Base-by-base conservation (phyloP, 1,140 invertebrate species). In the Phymastichus coffea region DNA sequence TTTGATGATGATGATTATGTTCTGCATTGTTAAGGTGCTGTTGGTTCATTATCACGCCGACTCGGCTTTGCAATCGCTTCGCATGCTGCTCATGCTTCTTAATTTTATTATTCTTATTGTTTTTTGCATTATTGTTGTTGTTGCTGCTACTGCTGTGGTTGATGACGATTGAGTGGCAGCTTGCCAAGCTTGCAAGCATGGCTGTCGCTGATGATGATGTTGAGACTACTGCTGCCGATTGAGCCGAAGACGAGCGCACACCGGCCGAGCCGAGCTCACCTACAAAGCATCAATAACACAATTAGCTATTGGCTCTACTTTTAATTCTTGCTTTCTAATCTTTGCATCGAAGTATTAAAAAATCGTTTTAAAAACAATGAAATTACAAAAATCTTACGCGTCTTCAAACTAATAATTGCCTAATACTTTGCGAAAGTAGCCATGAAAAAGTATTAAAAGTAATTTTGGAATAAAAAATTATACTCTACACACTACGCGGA, bases 221-320 rank as follows among this genome's bases (percentile, higher is more conserved):
- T 40, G 57, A 17, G 30, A 25, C 44, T 55, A 33, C 14, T 57
- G 25, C 25, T 49, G 37, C 47, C 33, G 6, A 22, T 20, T 43
- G 33, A 40, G 35, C 33, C 38, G 30, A 3, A 38, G 37, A 15
- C 23, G 41, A 70, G 67, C 71, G 70, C 73, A 70, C 73, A 75
- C 74, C 74, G 71, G 73, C 71, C 72, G 75, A 78, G 77, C 73
- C 62, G 66, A 76, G 74, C 76, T 79, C 76, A 78, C 76, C 78
- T 80, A 65, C 1, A 76, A 77, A 2, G 57, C 30, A 46, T 57
- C 20, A 57, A 10, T 10, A 35, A n/a, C n/a, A n/a, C n/a, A n/a
- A n/a, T n/a, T n/a, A n/a, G n/a, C n/a, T n/a, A n/a, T n/a, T 48
- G 38, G n/a, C 25, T 26, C 15, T n/a, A 40, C n/a, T n/a, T n/a